Percentiles rank a stretch among this genome's conserved stretches.
Evolutionary conservation across 2,888 invertebrate genomes (phyloP).

Genomic region (Stomorhina lunata): DNA sequence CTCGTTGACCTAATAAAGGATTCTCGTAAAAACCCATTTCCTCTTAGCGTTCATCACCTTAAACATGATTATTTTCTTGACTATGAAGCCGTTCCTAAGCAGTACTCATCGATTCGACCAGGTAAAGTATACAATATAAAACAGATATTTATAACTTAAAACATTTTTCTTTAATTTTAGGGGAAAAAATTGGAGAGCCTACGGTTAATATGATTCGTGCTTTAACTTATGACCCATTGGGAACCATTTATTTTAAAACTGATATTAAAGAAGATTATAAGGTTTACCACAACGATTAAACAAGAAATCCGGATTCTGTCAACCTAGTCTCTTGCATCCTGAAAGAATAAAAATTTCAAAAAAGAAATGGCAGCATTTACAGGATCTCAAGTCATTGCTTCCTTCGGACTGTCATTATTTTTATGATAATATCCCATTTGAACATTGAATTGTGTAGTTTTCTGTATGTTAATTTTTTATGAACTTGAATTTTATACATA

Average conservation of each 20-base stretch:
- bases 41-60: neutral
- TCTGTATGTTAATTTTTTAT: no score
- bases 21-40: neutral
- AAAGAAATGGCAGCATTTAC: no score
- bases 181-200: neutral
- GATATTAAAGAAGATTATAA: neutral
- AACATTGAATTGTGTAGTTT: no score
- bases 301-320: no score
- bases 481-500: no score
- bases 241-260: neutral
- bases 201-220: neutral
- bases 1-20: neutral
- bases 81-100: neutral
- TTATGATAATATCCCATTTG: no score
- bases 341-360: no score
- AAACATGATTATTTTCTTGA: neutral
- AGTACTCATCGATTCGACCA: neutral
- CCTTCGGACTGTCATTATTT: no score
- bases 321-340: no score
- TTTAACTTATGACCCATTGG: neutral
- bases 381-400: no score
- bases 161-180: neutral
- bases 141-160: no score
- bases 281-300: neutral
- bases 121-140: no score